Conservation (phyloP, 1,140 invertebrate species). For the Leguminivora glycinivorella region DNA sequence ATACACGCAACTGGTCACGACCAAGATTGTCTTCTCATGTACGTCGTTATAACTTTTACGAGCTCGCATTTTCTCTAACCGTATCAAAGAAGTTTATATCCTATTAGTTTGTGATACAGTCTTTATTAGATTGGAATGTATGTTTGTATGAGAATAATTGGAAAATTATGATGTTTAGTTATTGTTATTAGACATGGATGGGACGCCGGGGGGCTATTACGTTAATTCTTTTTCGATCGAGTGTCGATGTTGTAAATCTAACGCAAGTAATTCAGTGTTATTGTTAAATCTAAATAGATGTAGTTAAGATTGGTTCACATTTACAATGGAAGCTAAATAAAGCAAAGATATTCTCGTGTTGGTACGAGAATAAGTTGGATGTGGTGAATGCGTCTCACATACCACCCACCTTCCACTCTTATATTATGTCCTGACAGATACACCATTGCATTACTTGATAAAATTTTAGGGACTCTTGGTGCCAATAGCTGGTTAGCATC, state of each 20-base stretch:
- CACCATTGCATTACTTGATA: too few species aligned
- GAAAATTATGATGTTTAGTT: not conserved
- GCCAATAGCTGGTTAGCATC: too few species aligned
- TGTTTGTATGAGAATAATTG: not conserved
- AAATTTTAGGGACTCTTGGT: too few species aligned
- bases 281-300: not conserved
- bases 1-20: not conserved
- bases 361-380: too few species aligned
- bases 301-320: not conserved
- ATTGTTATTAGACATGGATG: constrained; percentile 2
- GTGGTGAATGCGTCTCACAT: too few species aligned
- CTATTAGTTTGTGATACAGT: not conserved
- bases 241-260: not conserved
- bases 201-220: constrained; percentile 11
- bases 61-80: not conserved
- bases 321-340: not conserved
- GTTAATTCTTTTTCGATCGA: constrained; percentile 2
- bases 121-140: not conserved
- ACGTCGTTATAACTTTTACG: not conserved
- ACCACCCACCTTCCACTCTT: too few species aligned
- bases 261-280: not conserved
- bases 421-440: too few species aligned
- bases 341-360: too few species aligned
- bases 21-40: constrained; percentile 6
- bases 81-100: not conserved